Evolutionary conservation across 2,888 invertebrate genomes (phyloP).

Genomic region (Xanthia icteritia): DNA sequence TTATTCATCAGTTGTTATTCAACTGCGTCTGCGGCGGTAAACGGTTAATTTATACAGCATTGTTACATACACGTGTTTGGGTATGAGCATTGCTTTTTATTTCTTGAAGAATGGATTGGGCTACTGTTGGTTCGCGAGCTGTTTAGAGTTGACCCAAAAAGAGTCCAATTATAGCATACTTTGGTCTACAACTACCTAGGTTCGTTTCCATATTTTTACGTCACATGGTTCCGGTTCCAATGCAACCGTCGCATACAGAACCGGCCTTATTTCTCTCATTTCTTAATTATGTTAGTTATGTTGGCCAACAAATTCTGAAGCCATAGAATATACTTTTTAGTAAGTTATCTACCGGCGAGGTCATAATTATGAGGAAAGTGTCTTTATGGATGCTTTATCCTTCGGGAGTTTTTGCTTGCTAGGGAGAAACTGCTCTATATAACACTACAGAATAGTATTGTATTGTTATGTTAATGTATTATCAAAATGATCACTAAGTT

Average conservation of each 20-base stretch:
- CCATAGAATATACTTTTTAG: neutral
- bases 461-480: neutral
- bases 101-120: neutral
- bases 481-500: neutral
- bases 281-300: neutral
- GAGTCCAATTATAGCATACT: neutral
- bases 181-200: neutral
- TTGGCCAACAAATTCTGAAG: neutral
- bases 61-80: constrained; percentile 9
- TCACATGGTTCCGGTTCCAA: neutral
- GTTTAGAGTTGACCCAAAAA: neutral
- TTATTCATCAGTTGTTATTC: constrained; percentile 60
- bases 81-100: neutral
- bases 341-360: neutral
- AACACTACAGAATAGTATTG: neutral
- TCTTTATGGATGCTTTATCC: neutral
- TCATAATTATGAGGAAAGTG: neutral
- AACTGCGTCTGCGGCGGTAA: constrained; percentile 31
- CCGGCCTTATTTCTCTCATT: neutral
- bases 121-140: neutral
- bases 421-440: neutral
- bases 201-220: no score
- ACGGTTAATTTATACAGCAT: constrained; percentile 44
- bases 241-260: no score
- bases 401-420: constrained; percentile 6